Evolutionary conservation across 2,797 vertebrate genomes (phyloP).

Genomic region (Phoeniculus purpureus): DNA sequence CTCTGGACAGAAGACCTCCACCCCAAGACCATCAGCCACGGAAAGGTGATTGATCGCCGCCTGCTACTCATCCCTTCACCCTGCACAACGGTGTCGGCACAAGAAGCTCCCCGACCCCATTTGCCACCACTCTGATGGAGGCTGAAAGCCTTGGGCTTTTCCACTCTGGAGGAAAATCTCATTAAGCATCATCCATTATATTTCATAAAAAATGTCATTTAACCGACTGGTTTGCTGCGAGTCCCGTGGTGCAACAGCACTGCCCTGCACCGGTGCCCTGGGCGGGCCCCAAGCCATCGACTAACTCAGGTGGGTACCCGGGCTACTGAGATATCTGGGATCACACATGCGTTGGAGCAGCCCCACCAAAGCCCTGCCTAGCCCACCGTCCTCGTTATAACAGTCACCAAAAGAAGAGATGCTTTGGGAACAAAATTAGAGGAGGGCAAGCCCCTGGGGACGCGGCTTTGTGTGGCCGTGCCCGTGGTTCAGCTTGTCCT

Average conservation of each 20-base stretch:
- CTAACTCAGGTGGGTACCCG: background rate
- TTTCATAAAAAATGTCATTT: background rate
- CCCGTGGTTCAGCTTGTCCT: background rate
- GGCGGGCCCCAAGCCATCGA: background rate
- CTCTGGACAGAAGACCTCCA: background rate
- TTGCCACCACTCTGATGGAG: background rate
- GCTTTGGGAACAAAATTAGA: background rate
- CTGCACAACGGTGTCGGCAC: background rate
- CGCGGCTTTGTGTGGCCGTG: background rate
- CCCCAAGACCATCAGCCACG: background rate
- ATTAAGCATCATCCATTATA: background rate
- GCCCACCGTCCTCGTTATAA: background rate
- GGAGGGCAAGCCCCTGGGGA: slow-evolving; percentile 7
- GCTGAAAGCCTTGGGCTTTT: background rate
- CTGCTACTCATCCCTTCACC: background rate
- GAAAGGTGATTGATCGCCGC: background rate
- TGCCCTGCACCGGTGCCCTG: background rate
- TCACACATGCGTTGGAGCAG: background rate
- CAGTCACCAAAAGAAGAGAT: background rate
- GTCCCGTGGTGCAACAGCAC: background rate
- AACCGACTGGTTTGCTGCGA: background rate
- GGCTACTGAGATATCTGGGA: rapidly evolving
- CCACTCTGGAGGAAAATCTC: slow-evolving; percentile 18
- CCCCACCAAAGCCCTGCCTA: background rate
- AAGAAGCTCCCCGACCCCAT: background rate